Base-by-base conservation (phyloP, 2,888 invertebrate genomes). In the Euclidia mi region DNA sequence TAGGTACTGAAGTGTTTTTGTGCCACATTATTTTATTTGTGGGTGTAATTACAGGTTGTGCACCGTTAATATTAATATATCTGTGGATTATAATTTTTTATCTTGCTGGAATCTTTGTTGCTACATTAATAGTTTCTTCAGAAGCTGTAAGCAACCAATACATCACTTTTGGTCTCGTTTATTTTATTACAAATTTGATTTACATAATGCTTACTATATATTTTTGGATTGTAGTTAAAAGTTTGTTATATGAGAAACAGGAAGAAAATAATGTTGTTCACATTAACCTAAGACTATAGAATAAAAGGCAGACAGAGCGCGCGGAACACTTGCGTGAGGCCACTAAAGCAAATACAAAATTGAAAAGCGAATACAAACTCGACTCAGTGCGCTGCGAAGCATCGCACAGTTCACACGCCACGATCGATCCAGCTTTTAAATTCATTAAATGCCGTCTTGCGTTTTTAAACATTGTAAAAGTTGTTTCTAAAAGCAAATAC, bases 211-310 rank as follows among this genome's bases (percentile, higher is more conserved):
- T 80, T 35, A 61, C 77, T 34, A 28, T 76, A 2, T 83, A 83
- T 57, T 83, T 81, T 65, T 82, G 84, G 84, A 62, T 83, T 48
- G 57, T 82, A 20, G 71, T 82, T 34, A 71, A 76, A 40, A 83
- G 82, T 58, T 57, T 67, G 38, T 51, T 76, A 32, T 63, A 56
- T 50, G 28, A 38, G 4, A 62, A 60, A 46, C 73, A 76, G 56
- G 50, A 49, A 31, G 73, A 78, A 15, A 37, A 68, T 17, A 83
- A 81, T 65, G 70, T 81, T 20, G 20, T 82, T 11, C 71, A 73
- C 53, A 77, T 82, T 53, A 65, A 79, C 44, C 74, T 82, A 48
- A 73, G n/a, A n/a, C n/a, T n/a, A n/a, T n/a, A n/a, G n/a, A n/a
- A n/a, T n/a, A n/a, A n/a, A n/a, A n/a, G n/a, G n/a, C n/a, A n/a